A percentile compares a stretch with the other conserved stretches of the same genome.
Conservation (phyloP, 2,888 invertebrate species). For the Hymenopus coronatus region DNA sequence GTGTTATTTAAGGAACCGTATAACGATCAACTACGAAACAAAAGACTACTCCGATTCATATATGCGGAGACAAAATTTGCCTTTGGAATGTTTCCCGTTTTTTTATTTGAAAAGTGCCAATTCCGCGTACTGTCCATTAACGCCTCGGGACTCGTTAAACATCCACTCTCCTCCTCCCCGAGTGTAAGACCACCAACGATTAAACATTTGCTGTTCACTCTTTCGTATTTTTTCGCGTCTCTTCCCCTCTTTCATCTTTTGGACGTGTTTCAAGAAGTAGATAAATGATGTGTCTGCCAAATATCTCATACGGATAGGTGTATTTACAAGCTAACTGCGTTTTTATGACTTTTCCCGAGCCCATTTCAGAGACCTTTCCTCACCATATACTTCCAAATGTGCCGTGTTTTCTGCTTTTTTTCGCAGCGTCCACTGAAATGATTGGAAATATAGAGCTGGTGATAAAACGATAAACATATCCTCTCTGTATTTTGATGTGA, state of each 20-base stretch:
- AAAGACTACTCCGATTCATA: neutral
- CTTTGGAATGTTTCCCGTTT: neutral
- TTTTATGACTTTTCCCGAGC: neutral
- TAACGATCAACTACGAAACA: neutral
- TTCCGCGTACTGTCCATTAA: neutral
- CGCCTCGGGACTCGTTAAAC: constrained; percentile 1
- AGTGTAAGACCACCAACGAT: constrained; percentile 18
- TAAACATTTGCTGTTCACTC: neutral
- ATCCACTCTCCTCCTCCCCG: neutral
- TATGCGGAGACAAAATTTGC: neutral
- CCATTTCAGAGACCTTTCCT: neutral
- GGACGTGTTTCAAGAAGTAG: neutral
- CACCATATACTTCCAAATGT: neutral
- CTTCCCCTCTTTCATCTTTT: neutral
- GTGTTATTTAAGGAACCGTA: neutral
- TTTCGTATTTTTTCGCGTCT: neutral
- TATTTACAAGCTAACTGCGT: neutral
- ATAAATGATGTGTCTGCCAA: neutral
- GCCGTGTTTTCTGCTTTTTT: neutral
- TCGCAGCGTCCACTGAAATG: neutral
- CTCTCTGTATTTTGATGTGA: neutral
- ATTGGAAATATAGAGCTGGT: neutral
- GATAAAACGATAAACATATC: neutral
- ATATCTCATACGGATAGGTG: neutral
- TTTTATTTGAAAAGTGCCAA: neutral